Evolutionary conservation across 2,888 invertebrate genomes (phyloP).

Genomic region (Conops quadrifasciatus): DNA sequence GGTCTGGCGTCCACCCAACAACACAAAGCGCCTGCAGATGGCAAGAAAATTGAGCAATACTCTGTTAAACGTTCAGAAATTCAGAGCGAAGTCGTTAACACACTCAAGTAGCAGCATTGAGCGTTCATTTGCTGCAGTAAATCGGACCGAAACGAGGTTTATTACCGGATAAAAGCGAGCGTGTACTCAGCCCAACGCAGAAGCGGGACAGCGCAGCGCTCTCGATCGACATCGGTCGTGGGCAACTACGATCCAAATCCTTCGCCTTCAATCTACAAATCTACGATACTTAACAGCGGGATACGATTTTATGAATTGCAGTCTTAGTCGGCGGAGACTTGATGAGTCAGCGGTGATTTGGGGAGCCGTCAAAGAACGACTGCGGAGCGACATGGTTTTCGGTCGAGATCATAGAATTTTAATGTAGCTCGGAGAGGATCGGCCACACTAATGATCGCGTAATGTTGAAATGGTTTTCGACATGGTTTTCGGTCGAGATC

Average conservation of each 20-base stretch:
- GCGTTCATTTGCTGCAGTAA: background rate
- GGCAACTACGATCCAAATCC: too few species aligned
- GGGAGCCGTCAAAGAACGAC: too few species aligned
- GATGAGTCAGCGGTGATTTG: background rate
- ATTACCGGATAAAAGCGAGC: slow-evolving; percentile 9
- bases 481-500: background rate
- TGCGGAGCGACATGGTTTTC: background rate
- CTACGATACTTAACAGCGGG: slow-evolving; percentile 14
- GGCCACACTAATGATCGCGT: too few species aligned
- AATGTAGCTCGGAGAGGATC: background rate
- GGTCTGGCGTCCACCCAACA: background rate
- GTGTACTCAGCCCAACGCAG: background rate
- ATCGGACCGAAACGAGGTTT: slow-evolving; percentile 21
- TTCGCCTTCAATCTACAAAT: background rate
- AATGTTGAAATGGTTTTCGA: too few species aligned
- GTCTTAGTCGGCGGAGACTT: background rate
- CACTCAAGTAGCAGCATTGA: background rate
- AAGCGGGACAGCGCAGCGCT: background rate
- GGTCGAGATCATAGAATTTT: background rate
- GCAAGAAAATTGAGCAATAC: background rate
- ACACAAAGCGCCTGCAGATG: background rate
- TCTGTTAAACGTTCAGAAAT: slow-evolving; percentile 3
- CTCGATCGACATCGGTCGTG: too few species aligned
- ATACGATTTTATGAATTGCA: slow-evolving; percentile 4
- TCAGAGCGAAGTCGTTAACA: slow-evolving; percentile 8